phyloP scores from a whole-genome alignment of 2,888 invertebrate genomes.

The Seladonia tumulorum region DNA sequence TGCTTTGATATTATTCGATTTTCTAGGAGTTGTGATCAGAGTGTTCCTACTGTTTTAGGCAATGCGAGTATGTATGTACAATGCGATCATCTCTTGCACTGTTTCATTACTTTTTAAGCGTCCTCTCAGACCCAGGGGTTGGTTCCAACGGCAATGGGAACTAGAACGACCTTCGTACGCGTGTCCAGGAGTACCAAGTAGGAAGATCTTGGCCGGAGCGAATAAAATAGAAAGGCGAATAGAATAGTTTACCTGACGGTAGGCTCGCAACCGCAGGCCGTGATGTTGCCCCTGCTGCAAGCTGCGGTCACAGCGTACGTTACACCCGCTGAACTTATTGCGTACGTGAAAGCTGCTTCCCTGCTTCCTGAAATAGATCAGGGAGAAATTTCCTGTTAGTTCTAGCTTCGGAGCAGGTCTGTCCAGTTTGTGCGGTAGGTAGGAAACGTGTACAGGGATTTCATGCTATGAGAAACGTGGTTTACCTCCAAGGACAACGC shows the following conservation, averaged over 20 bases:
- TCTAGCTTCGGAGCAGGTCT: slow-evolving; percentile 51
- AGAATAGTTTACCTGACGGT: slow-evolving; percentile 78
- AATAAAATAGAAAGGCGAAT: slow-evolving; percentile 10
- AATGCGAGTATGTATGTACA: too few species aligned
- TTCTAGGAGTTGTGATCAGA: background rate
- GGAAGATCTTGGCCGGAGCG: background rate
- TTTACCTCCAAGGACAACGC: slow-evolving; percentile 24
- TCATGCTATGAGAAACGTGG: slow-evolving; percentile 36
- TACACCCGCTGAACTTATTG: slow-evolving; percentile 96
- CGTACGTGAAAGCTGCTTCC: slow-evolving; percentile 97
- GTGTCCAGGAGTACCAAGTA: background rate
- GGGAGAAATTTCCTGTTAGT: slow-evolving; percentile 62
- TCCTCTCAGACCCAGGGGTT: background rate
- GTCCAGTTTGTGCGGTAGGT: slow-evolving; percentile 55
- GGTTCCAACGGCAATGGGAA: background rate
- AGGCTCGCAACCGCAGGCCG: slow-evolving; percentile 91
- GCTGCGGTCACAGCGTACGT: slow-evolving; percentile 96
- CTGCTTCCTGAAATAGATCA: slow-evolving; percentile 89
- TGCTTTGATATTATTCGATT: background rate
- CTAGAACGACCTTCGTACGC: background rate
- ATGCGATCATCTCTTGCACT: too few species aligned
- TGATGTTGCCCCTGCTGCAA: slow-evolving; percentile 95
- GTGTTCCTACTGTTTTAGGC: too few species aligned
- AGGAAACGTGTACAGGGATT: slow-evolving; percentile 45
- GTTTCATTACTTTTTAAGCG: too few species aligned